Percentiles rank a stretch among this genome's conserved stretches.
Conservation (phyloP, 2,888 invertebrate species). For the Drosophila buzzatii region DNA sequence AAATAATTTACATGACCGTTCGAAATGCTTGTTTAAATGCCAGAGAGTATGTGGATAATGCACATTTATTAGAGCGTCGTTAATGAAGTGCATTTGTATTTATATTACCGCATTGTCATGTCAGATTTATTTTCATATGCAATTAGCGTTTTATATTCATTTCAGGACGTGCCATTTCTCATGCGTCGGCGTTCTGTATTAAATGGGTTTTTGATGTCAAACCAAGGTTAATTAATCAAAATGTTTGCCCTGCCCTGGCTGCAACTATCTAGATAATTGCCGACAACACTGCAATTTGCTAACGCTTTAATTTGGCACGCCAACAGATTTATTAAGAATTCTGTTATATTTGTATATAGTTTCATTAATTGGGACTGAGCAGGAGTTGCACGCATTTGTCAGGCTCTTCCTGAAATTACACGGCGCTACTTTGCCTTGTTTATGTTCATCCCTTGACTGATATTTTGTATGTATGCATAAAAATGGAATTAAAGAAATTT, state of each 20-base stretch:
- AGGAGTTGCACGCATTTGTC: too few species aligned
- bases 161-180: slow-evolving; percentile 26
- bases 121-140: slow-evolving; percentile 64
- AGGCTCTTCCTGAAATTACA: too few species aligned
- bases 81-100: slow-evolving; percentile 40
- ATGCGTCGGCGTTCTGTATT: slow-evolving; percentile 10
- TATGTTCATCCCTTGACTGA: too few species aligned
- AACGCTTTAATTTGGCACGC: neutral
- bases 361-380: too few species aligned
- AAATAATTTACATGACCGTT: slow-evolving; percentile 12
- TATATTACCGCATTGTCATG: slow-evolving; percentile 37
- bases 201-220: slow-evolving; percentile 16
- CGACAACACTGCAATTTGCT: neutral
- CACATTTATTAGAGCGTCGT: slow-evolving; percentile 20
- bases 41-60: slow-evolving; percentile 12
- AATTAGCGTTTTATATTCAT: slow-evolving; percentile 71
- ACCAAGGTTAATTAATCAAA: slow-evolving; percentile 37
- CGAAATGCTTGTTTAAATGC: slow-evolving; percentile 19
- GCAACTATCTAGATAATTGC: slow-evolving; percentile 8
- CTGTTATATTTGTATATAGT: neutral
- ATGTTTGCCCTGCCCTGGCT: slow-evolving; percentile 8
- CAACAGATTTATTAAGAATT: neutral
- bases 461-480: too few species aligned
- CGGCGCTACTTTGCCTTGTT: too few species aligned
- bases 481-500: too few species aligned